Evolutionary conservation across 2,113 vertebrate genomes (phyloP), one percentile per base, ranked within the genome.

Genomic region (Nycticorax nycticorax): DNA sequence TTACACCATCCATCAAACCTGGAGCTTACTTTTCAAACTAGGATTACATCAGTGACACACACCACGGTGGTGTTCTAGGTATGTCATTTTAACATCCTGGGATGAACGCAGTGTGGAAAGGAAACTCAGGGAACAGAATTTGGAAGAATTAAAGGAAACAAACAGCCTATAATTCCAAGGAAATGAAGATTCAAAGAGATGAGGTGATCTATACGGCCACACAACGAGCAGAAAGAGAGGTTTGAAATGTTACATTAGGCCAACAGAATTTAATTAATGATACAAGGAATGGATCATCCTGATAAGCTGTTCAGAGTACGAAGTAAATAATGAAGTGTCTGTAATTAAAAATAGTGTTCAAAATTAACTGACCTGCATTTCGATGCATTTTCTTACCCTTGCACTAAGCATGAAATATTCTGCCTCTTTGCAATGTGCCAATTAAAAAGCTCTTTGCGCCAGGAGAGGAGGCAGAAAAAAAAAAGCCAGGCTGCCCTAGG

Each of bases 331-430:
- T 24, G 22, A 67, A 26, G 3, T 66, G 16, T 50, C 73, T 45
- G 10, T 83, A 95, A 96, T 93, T 84, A 76, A 94, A 92, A 91
- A 50, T 14, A 63, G 12, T 20, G 33, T 62, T 96, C 45, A 76
- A 24, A 89, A 85, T 87, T 64, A 88, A 63, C 67, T n/a, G 14
- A 28, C 50, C 39, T 77, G 33, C n/a, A 52, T 90, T 79, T 91
- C 30, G 41, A 41, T 74, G 20, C 20, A 8, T 90, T 93, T 93
- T 85, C 41, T 74, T 77, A 30, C 10, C 30, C 41, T 73, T 87
- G 43, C 33, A 28, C 24, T 33, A 68, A 67, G n/a, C 11, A 11
- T 60, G 37, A 50, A 56, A 32, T 57, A n/a, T 30, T 73, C n/a
- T 76, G 13, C 20, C 43, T 72, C n/a, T 55, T 63, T 93, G n/a